Conservation (phyloP, 2,888 invertebrate genomes). For the Spicauda simplicius region DNA sequence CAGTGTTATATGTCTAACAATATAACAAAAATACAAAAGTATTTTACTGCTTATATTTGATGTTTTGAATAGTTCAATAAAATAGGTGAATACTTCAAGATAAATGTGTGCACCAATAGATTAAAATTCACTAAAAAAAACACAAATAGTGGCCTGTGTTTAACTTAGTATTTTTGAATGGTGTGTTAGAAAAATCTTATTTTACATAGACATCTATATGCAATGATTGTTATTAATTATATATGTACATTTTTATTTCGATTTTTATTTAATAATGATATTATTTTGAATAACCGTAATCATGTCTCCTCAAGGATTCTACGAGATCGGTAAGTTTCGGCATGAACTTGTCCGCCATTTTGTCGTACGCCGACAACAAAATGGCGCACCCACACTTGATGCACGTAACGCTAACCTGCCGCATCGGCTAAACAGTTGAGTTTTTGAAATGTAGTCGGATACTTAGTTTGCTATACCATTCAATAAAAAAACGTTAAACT, state of each 20-base stretch:
- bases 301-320: conserved; percentile 78
- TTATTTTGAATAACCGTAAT: conserved; percentile 49
- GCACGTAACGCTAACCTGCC: conserved; percentile 29
- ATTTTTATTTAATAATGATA: conserved; percentile 28
- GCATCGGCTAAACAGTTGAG: conserved; percentile 6
- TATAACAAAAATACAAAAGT: neutral
- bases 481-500: neutral
- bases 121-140: neutral
- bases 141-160: neutral
- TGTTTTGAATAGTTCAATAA: neutral
- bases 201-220: neutral
- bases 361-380: conserved; percentile 39
- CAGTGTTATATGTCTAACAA: no score
- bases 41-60: neutral
- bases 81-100: neutral
- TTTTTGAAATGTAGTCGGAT: neutral
- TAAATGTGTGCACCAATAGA: neutral
- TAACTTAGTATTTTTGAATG: neutral
- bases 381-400: conserved; percentile 34
- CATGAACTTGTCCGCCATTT: conserved; percentile 43
- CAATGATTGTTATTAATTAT: neutral
- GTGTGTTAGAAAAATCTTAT: neutral
- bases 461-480: conserved; percentile 13
- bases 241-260: neutral
- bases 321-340: conserved; percentile 76